Percentiles rank a stretch among this genome's conserved stretches.
Evolutionary conservation across 2,888 invertebrate genomes (phyloP).

Genomic region (Muscina levida): DNA sequence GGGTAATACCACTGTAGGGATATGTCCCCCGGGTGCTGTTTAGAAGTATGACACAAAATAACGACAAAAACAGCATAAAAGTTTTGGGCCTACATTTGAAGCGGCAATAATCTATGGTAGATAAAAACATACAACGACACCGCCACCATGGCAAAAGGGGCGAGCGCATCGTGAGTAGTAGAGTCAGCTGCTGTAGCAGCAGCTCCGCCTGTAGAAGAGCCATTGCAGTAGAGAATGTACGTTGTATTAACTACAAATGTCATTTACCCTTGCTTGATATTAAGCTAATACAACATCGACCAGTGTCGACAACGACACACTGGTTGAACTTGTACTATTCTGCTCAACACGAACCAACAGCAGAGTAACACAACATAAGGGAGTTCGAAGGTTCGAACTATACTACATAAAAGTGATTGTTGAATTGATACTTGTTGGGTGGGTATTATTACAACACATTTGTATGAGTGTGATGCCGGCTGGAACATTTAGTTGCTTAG

Average conservation of each 20-base stretch:
- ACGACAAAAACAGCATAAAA: constrained; percentile 1
- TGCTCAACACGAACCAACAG: too few relatives aligned
- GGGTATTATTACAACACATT: too few relatives aligned
- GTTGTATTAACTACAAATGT: constrained; percentile 35
- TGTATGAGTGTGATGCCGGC: too few relatives aligned
- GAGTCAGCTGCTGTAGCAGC: background rate
- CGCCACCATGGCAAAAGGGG: background rate
- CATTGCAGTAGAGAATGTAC: too few relatives aligned
- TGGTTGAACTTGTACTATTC: constrained; percentile 57
- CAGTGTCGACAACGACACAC: background rate
- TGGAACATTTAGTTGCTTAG: too few relatives aligned
- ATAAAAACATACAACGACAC: too few relatives aligned
- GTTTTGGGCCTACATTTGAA: constrained; percentile 8
- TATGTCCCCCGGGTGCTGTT: constrained; percentile 10
- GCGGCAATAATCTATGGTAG: background rate
- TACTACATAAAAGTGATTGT: too few relatives aligned
- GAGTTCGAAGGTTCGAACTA: too few relatives aligned
- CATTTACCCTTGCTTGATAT: constrained; percentile 24
- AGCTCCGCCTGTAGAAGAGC: too few relatives aligned
- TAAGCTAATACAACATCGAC: constrained; percentile 23
- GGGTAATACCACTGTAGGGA: background rate
- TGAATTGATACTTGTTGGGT: too few relatives aligned
- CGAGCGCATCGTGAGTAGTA: background rate
- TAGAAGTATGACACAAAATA: constrained; percentile 26
- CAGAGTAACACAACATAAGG: too few relatives aligned